phyloP scores from a whole-genome alignment of 2,888 invertebrate species.

The Artemia sp. region DNA sequence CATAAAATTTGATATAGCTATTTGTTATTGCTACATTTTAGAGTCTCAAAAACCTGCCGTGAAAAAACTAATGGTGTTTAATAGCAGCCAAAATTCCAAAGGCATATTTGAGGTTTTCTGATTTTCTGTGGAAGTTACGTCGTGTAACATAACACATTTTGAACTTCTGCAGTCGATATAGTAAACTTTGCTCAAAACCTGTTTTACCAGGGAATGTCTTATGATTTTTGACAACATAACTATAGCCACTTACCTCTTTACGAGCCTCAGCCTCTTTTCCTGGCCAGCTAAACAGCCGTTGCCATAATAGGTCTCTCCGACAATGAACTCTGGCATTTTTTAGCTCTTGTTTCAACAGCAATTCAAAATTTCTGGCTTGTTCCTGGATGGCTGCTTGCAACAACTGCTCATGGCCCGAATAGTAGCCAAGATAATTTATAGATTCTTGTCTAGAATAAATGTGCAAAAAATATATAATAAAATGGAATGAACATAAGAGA shows the following conservation, averaged over 20 bases:
- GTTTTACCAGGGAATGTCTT: not conserved
- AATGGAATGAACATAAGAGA: not conserved
- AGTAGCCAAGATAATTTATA: slow-evolving; percentile 49
- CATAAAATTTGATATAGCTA: too few relatives aligned
- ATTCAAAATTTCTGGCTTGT: slow-evolving; percentile 40
- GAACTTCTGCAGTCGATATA: too few relatives aligned
- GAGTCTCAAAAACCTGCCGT: too few relatives aligned
- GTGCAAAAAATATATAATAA: slow-evolving; percentile 7
- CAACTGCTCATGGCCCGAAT: slow-evolving; percentile 46
- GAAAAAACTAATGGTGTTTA: too few relatives aligned
- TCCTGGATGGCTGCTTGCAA: slow-evolving; percentile 45
- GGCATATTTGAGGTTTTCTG: too few relatives aligned
- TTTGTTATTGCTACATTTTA: too few relatives aligned
- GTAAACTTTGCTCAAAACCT: too few relatives aligned
- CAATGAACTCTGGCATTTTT: slow-evolving; percentile 48
- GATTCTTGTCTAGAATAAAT: slow-evolving; percentile 39
- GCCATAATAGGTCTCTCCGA: slow-evolving; percentile 51
- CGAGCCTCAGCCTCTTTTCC: slow-evolving; percentile 23
- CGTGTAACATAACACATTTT: too few relatives aligned
- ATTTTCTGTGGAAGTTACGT: too few relatives aligned
- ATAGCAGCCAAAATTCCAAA: too few relatives aligned
- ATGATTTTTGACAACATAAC: not conserved
- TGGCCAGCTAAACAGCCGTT: slow-evolving; percentile 35
- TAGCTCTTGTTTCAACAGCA: slow-evolving; percentile 43
- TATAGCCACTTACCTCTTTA: not conserved